Evolutionary conservation across 1,140 invertebrate species (phyloP), one percentile per base, ranked within the genome.

Genomic region (Rhizoglyphus robini): DNA sequence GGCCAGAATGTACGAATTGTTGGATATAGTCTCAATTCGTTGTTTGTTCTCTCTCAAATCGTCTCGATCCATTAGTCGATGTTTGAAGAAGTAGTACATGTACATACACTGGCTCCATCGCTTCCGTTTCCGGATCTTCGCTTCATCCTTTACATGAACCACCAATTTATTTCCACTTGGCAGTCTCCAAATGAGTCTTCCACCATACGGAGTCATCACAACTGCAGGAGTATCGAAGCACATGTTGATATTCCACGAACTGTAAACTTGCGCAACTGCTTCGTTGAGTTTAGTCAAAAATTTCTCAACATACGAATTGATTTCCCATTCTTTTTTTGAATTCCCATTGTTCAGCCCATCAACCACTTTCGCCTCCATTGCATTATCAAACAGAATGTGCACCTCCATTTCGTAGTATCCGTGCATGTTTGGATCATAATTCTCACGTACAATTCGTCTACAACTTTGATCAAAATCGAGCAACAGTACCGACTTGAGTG

Each of bases 361-460:
- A n/a, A n/a, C n/a, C n/a, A n/a, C n/a, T n/a, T n/a, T n/a, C n/a
- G n/a, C n/a, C n/a, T 98, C 94, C 75, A 96, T 97, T 23, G 94
- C 94, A 74, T 99, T 96, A 77, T 99, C 96, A 75, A 99, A 92
- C 78, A 95, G 96, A 68, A 98, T 95, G 73, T 99, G 95, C 66
- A 94, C 93, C 74, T 76, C 81, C 65, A 81, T 81, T 70, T 82
- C 79, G 67, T 82, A 83, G 67, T 82, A 82, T 66, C 82, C 80
- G 5, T 79, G 80, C 68, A 81, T 79, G 36, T 77, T 70, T 47
- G 80, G 76, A 65, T 74, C 74, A 58, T 79, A 76, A 66, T 78
- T 80, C 67, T 78, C 77, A 66, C 80, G 78, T 32, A 78, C 81
- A 66, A 79, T 80, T 78, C 83, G 83, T 78, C 92, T 80, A 0